These are phyloP conservation scores for Apostichopus japonicus DNA, from an alignment of 35 echinoderm and acorn worm species.

Conservation along the genomic window DNA sequence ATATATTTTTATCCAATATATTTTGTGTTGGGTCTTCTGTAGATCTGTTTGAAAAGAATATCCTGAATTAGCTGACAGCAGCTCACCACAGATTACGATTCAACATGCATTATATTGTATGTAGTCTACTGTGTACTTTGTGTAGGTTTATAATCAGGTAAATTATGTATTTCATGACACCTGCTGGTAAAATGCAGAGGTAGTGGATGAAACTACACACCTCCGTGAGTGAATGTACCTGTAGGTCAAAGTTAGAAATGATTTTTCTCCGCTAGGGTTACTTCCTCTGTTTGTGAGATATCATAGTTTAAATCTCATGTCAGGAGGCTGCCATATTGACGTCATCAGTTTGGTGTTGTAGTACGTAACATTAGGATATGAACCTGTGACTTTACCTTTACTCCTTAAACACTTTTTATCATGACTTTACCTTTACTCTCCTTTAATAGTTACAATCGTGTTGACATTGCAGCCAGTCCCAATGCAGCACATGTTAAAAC, in stretches of 20 bases:
- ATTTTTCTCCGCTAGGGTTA: too few species aligned
- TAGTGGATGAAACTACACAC: neutral
- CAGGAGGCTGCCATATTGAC: neutral
- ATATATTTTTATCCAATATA: too few species aligned
- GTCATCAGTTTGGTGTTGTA: neutral
- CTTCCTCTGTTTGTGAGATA: too few species aligned
- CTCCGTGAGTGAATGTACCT: neutral
- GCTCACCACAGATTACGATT: neutral
- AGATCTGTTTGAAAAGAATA: neutral
- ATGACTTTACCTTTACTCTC: too few species aligned
- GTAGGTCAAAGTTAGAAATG: neutral
- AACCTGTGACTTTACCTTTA: neutral
- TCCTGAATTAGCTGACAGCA: neutral
- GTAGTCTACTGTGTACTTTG: too few species aligned
- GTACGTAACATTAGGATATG: neutral
- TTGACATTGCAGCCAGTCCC: too few species aligned
- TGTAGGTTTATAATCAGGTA: too few species aligned
- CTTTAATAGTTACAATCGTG: too few species aligned
- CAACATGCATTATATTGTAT: neutral
- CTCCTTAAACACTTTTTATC: neutral
- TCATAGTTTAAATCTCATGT: too few species aligned
- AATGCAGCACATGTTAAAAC: too few species aligned
- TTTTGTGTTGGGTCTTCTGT: neutral
- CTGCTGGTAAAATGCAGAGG: neutral
- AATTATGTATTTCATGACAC: too few species aligned